Conservation (phyloP, 2,113 vertebrate genomes). For the Notechis scutatus region DNA sequence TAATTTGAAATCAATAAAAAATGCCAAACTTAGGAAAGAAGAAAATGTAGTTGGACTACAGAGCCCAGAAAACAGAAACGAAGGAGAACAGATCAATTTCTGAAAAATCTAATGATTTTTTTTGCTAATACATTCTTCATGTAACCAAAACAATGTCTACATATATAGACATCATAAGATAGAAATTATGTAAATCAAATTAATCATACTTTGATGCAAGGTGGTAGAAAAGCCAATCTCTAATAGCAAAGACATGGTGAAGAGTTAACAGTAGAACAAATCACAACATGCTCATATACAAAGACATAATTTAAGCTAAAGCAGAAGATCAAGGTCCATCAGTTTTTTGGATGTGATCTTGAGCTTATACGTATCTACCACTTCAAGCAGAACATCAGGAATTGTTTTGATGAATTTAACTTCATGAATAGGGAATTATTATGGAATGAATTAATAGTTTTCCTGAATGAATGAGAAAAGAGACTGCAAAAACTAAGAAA, state of each 20-base stretch:
- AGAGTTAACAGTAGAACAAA: not conserved
- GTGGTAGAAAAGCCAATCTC: not conserved
- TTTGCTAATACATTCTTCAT: not conserved
- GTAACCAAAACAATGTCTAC: not conserved
- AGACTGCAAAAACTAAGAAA: not conserved
- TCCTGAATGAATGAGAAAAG: not conserved
- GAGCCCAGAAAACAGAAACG: not conserved
- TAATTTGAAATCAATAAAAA: not conserved
- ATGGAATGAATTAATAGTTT: not conserved
- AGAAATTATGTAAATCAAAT: not conserved
- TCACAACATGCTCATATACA: not conserved
- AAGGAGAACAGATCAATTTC: not conserved
- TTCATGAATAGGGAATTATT: not conserved
- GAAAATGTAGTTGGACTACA: not conserved
- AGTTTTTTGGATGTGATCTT: not conserved
- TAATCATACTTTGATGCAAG: not conserved
- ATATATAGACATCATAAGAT: not conserved
- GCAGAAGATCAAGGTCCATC: not conserved
- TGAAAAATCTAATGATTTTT: not conserved
- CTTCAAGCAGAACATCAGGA: not conserved
- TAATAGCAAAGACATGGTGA: not conserved
- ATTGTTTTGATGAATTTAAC: not conserved
- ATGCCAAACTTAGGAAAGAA: not conserved
- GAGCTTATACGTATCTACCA: not conserved
- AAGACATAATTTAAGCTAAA: not conserved